Percentiles rank a stretch among this genome's conserved stretches.
Evolutionary conservation across 2,797 vertebrate genomes (phyloP).

Genomic region (Heterohyrax brucei): DNA sequence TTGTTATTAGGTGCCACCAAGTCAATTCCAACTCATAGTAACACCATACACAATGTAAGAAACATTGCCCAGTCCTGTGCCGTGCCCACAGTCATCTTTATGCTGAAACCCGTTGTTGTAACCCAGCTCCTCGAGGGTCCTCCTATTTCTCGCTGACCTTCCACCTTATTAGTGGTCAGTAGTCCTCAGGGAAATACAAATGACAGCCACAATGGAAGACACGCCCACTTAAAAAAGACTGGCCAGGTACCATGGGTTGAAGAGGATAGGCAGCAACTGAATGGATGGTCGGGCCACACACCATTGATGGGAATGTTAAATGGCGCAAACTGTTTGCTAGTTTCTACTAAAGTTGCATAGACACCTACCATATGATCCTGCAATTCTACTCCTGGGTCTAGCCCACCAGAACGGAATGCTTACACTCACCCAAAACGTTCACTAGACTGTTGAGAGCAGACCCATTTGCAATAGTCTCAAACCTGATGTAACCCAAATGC

Average conservation of each 20-base stretch:
- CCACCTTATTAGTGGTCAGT: not conserved
- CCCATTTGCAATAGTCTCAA: no score
- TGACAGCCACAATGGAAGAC: not conserved
- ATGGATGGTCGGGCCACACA: not conserved
- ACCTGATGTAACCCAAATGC: not conserved
- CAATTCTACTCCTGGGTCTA: not conserved
- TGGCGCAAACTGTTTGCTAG: not conserved
- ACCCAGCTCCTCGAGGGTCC: no score
- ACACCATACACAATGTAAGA: no score
- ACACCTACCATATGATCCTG: not conserved
- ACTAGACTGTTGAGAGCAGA: not conserved
- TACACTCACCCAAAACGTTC: not conserved
- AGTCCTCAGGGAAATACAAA: conserved; percentile 22
- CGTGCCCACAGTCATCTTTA: no score
- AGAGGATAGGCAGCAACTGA: not conserved
- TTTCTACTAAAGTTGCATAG: conserved; percentile 17
- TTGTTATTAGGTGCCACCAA: no score
- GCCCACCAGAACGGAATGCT: not conserved
- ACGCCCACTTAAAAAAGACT: not conserved
- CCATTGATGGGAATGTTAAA: not conserved
- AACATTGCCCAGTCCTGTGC: no score
- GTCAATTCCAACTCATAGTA: no score
- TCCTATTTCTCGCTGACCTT: no score
- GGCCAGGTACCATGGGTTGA: not conserved
- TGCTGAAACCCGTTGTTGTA: no score